Evolutionary conservation across 2,888 invertebrate genomes (phyloP).

Genomic region (Machimus rusticus): DNA sequence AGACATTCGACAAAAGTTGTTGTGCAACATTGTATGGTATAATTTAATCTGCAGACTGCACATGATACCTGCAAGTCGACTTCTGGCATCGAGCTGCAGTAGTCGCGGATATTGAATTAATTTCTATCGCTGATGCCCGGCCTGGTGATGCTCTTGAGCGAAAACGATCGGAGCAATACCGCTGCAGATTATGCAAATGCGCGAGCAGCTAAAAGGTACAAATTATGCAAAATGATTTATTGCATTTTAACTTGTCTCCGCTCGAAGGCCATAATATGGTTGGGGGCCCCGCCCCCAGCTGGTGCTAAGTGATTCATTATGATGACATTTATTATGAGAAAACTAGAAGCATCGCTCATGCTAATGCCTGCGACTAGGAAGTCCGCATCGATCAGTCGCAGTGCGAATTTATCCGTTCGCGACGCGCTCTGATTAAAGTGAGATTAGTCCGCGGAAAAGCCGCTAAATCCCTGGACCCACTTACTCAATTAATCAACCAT

Average conservation of each 20-base stretch:
- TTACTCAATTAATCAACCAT: conserved; percentile 20
- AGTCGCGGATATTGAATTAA: conserved; percentile 29
- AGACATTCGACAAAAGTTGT: conserved; percentile 30
- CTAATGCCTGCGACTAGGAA: conserved; percentile 12
- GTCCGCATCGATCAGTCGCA: conserved; percentile 3
- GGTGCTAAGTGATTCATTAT: conserved; percentile 39
- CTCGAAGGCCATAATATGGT: conserved; percentile 37
- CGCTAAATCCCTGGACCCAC: not conserved
- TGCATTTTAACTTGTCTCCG: conserved; percentile 36
- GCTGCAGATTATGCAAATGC: conserved; percentile 35
- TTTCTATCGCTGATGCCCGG: not conserved
- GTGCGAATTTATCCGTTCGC: not conserved
- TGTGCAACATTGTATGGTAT: not conserved
- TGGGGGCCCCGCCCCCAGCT: conserved; percentile 9
- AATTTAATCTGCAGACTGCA: conserved; percentile 1
- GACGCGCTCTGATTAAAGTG: not conserved
- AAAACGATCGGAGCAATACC: conserved; percentile 25
- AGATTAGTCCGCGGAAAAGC: not conserved
- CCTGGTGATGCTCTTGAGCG: not conserved
- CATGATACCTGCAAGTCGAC: conserved; percentile 12
- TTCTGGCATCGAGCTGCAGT: conserved; percentile 4
- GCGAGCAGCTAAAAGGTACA: conserved; percentile 27
- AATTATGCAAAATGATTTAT: conserved; percentile 40
- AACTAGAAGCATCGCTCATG: conserved; percentile 29
- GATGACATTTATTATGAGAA: conserved; percentile 38